Conservation (phyloP, 2,797 vertebrate genomes). For the Pseudochromis fuscus region DNA sequence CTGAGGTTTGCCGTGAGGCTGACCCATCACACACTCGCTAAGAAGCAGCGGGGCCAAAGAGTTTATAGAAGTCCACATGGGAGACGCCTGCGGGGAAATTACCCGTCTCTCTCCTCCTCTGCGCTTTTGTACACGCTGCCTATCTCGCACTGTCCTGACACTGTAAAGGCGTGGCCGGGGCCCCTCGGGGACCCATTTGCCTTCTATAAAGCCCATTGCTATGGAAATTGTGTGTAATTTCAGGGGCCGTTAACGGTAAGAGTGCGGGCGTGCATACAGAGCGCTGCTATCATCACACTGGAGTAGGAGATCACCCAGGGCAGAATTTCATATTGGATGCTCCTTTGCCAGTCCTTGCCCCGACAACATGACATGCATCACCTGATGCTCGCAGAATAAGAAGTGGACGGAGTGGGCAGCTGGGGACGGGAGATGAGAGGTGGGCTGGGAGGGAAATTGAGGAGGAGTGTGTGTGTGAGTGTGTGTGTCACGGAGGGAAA, state of each 20-base stretch:
- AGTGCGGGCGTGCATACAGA: constrained; percentile 66
- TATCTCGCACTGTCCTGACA: constrained; percentile 49
- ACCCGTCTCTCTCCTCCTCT: constrained; percentile 34
- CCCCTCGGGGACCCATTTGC: constrained; percentile 62
- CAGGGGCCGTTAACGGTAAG: constrained; percentile 69
- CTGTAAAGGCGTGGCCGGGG: constrained; percentile 57
- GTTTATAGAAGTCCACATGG: constrained; percentile 58
- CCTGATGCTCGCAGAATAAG: constrained; percentile 63
- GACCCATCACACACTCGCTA: constrained; percentile 55
- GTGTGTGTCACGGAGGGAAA: constrained; percentile 17
- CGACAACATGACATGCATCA: constrained; percentile 61
- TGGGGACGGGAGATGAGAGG: constrained; percentile 38
- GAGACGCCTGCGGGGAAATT: constrained; percentile 54
- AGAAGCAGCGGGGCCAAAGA: constrained; percentile 50
- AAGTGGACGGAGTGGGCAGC: constrained; percentile 45
- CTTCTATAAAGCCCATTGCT: constrained; percentile 72
- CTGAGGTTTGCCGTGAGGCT: constrained; percentile 46
- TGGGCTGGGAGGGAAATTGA: constrained; percentile 39
- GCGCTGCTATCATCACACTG: constrained; percentile 58
- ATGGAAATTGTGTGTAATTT: constrained; percentile 79
- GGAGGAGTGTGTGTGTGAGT: constrained; percentile 39
- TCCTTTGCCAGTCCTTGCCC: constrained; percentile 55
- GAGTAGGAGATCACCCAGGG: constrained; percentile 57
- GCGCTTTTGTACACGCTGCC: constrained; percentile 34
- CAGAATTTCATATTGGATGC: constrained; percentile 58